Conservation (phyloP, 2,113 vertebrate species). For the Ameiurus melas region DNA sequence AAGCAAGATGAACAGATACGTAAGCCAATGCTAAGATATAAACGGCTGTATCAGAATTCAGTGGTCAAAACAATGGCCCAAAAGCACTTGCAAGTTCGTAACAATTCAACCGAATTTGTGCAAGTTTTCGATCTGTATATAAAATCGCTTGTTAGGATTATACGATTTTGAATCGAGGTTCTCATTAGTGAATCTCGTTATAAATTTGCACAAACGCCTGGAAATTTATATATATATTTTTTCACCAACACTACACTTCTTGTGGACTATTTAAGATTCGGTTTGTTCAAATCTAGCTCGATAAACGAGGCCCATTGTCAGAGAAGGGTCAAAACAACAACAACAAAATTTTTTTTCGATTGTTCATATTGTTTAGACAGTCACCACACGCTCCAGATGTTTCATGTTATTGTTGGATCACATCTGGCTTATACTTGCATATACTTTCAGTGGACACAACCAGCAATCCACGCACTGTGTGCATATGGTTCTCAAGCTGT, state of each 20-base stretch:
- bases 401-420: neutral
- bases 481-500: neutral
- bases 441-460: neutral
- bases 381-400: constrained; percentile 11
- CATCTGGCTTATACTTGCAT: neutral
- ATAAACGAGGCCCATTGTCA: neutral
- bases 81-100: no score
- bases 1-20: no score
- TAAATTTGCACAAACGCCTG: neutral
- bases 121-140: neutral
- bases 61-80: no score
- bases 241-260: neutral
- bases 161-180: neutral
- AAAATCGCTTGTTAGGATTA: neutral
- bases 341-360: neutral
- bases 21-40: neutral
- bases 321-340: neutral
- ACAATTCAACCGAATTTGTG: neutral
- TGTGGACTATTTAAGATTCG: neutral
- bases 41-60: no score
- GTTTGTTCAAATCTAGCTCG: neutral
- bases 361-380: neutral
- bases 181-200: neutral
- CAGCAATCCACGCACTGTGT: neutral
- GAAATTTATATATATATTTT: no score